Base-by-base conservation (phyloP, 2,113 vertebrate species). In the Fregata magnificens region DNA sequence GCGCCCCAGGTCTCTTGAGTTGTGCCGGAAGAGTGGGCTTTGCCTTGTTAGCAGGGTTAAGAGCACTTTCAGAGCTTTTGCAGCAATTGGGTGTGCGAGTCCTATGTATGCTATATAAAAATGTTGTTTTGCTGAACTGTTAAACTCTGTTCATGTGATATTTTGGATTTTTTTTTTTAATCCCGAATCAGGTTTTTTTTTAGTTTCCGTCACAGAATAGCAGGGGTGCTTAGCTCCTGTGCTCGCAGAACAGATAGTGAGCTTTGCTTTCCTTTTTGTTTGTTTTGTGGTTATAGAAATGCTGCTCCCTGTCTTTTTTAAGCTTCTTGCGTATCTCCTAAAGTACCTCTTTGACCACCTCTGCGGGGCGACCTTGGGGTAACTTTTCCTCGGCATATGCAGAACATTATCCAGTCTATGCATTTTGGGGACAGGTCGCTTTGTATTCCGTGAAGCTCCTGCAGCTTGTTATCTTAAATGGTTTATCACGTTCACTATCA, bases 391-490 rank as follows among this genome's bases (percentile, higher is more conserved):
- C 62, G 13, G 70, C 85, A 77, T 91, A 91, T 95, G 89, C 91
- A 96, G 84, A 76, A 80, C 49, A 1, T 87, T 95, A 79, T 73
- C 79, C 56, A 70, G 80, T 84, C 86, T 90, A 2, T 92, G 90
- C 84, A 76, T 97, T 92, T 88, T 65, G 89, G 59, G 79, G 53
- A 40, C 50, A 24, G 78, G 53, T 90, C 5, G 4, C 90, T 94
- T 97, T 96, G 91, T 96, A 62, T 95, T 90, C 89, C 47, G 1
- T 5, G 6, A 50, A 31, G 73, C 91, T 96, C 87, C 86, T 71
- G 66, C 92, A 61, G 93, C 91, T 94, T 74, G 76, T 97, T 96
- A 95, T 91, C 93, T 96, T 69, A 84, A 94, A 91, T 90, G 85
- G 79, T 95, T 96, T 97, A 95, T 96, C 93, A 17, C 42, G 61